phyloP scores from a whole-genome alignment of 2,113 vertebrate genomes.

The Verasper variegatus region DNA sequence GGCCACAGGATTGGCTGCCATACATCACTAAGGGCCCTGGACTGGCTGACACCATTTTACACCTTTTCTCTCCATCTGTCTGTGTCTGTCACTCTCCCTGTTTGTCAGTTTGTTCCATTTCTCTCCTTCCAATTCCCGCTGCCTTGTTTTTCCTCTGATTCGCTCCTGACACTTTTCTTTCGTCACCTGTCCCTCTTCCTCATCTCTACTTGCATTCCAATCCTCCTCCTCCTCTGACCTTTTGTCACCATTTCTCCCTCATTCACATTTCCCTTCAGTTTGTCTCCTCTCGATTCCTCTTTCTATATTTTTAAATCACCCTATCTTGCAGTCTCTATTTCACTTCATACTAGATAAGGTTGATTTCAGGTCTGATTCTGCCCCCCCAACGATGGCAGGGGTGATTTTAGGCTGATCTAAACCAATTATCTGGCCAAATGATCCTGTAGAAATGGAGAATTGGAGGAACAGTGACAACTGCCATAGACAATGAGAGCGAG shows the following conservation, averaged over 20 bases:
- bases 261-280: slow-evolving; percentile 6
- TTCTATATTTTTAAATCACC: slow-evolving; percentile 27
- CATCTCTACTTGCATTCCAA: neutral
- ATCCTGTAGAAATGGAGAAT: no score
- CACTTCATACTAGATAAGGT: no score
- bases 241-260: slow-evolving; percentile 3
- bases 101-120: neutral
- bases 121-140: neutral
- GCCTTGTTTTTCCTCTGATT: neutral
- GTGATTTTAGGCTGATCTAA: no score
- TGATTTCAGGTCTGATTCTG: no score
- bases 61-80: slow-evolving; percentile 14
- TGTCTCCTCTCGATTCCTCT: slow-evolving; percentile 43
- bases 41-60: slow-evolving; percentile 31
- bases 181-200: slow-evolving; percentile 3
- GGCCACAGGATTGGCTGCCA: slow-evolving; percentile 15
- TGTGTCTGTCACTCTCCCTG: neutral
- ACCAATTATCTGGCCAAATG: no score
- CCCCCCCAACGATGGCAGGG: no score
- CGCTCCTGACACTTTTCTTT: neutral
- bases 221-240: slow-evolving; percentile 1
- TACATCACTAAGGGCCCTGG: neutral
- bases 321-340: neutral
- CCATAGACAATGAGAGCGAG: no score
- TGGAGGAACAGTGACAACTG: no score